A percentile compares a stretch with the other conserved stretches of the same genome.
These are phyloP conservation scores for Hylaeus anthracinus DNA, from an alignment of 1,140 invertebrate species.

Conservation along the genomic window DNA sequence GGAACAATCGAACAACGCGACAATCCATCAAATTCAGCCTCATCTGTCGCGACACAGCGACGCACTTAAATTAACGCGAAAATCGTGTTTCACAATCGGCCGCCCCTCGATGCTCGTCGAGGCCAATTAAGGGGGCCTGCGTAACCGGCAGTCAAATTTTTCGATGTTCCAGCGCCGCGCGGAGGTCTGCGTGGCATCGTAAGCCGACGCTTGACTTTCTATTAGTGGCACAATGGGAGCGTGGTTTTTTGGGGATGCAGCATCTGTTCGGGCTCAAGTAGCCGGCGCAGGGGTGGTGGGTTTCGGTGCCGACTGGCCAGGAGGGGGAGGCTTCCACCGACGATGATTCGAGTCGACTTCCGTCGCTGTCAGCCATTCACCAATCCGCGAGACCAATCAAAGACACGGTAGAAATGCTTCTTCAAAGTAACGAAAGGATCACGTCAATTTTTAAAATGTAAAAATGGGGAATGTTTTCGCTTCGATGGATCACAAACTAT, in stretches of 20 bases:
- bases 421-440: too few species aligned
- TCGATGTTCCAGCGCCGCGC: conserved; percentile 7
- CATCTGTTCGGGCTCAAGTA: conserved; percentile 80
- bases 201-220: conserved; percentile 73
- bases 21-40: background rate
- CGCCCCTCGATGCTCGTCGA: background rate
- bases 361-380: conserved; percentile 46
- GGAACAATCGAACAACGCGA: background rate
- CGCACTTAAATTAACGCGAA: background rate
- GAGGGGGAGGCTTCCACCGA: conserved; percentile 39
- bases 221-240: conserved; percentile 77
- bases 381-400: background rate
- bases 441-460: too few species aligned
- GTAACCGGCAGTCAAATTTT: conserved; percentile 21
- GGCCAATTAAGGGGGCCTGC: conserved; percentile 35
- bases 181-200: conserved; percentile 19
- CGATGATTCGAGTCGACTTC: conserved; percentile 68
- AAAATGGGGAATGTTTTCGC: too few species aligned
- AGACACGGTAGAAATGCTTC: too few species aligned
- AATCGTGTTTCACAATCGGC: conserved; percentile 20
- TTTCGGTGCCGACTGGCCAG: conserved; percentile 6
- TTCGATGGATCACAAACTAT: too few species aligned
- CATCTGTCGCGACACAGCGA: background rate
- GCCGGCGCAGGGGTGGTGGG: conserved; percentile 60
- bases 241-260: conserved; percentile 69